A percentile compares a stretch with the other conserved stretches of the same genome.
Conservation (phyloP, 2,888 invertebrate species). For the Drosophila subsilvestris region DNA sequence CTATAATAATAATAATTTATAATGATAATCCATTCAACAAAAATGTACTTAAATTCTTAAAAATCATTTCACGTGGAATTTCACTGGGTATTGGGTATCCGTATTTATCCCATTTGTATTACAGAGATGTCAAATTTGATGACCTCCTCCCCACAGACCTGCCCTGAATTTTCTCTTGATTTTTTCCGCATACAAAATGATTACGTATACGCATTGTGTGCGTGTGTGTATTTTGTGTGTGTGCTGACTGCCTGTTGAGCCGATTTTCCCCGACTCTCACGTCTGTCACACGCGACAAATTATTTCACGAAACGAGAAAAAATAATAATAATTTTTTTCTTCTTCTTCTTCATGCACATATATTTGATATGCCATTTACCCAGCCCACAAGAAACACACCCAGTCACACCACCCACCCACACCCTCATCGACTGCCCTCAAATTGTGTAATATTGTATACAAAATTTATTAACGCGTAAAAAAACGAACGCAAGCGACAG, state of each 20-base stretch:
- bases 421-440: slow-evolving; percentile 21
- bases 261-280: slow-evolving; percentile 44
- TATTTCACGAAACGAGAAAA: slow-evolving; percentile 58
- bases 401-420: not conserved
- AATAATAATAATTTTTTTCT: slow-evolving; percentile 55
- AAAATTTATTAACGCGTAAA: slow-evolving; percentile 74
- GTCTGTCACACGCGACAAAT: slow-evolving; percentile 70
- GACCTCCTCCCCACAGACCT: slow-evolving; percentile 2
- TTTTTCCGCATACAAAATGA: slow-evolving; percentile 3
- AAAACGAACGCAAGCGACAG: slow-evolving; percentile 53
- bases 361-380: slow-evolving; percentile 76
- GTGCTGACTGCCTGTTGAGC: slow-evolving; percentile 65
- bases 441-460: slow-evolving; percentile 78
- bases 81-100: not conserved
- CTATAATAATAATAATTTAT: not conserved
- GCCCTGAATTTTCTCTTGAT: not conserved
- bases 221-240: no score
- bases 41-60: not conserved
- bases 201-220: slow-evolving; percentile 57
- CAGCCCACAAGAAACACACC: not conserved
- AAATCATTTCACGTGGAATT: not conserved
- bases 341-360: not conserved
- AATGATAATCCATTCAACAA: not conserved
- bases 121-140: slow-evolving; percentile 30
- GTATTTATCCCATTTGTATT: slow-evolving; percentile 16